These are phyloP conservation scores for Mercenaria mercenaria DNA, from an alignment of 1,140 invertebrate species.

Conservation along the genomic window DNA sequence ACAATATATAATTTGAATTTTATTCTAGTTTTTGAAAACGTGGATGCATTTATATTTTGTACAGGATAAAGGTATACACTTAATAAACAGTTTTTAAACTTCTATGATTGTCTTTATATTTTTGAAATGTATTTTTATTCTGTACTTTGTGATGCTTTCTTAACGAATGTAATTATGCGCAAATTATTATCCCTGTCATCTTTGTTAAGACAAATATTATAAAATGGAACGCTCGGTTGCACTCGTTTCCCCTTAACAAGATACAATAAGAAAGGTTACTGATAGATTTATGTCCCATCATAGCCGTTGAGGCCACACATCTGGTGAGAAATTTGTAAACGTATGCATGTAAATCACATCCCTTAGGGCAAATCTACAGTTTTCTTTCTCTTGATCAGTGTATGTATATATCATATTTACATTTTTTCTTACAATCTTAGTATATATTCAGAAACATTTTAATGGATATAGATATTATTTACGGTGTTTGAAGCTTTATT, in stretches of 20 bases:
- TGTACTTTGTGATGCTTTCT: too few relatives aligned
- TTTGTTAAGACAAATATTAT: conserved; percentile 16
- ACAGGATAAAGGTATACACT: neutral
- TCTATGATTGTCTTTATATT: neutral
- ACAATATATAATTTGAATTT: neutral
- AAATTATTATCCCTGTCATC: neutral
- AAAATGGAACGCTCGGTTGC: neutral
- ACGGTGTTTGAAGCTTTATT: neutral
- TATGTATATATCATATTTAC: neutral
- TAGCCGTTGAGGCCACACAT: conserved; percentile 39
- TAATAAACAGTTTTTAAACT: neutral
- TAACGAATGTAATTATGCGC: neutral
- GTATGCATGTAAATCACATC: neutral
- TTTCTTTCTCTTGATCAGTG: neutral
- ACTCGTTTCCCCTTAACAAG: conserved; percentile 14
- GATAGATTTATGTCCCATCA: conserved; percentile 46
- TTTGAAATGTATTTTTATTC: too few relatives aligned
- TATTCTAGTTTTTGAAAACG: too few relatives aligned
- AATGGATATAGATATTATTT: neutral
- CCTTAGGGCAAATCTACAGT: neutral
- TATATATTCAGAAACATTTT: neutral
- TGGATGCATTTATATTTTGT: too few relatives aligned
- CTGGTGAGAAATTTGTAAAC: conserved; percentile 15
- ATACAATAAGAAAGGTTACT: neutral
- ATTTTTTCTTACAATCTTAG: neutral